Evolutionary conservation across 2,888 invertebrate genomes (phyloP).

Genomic region (Pseudeuparius sepicola): DNA sequence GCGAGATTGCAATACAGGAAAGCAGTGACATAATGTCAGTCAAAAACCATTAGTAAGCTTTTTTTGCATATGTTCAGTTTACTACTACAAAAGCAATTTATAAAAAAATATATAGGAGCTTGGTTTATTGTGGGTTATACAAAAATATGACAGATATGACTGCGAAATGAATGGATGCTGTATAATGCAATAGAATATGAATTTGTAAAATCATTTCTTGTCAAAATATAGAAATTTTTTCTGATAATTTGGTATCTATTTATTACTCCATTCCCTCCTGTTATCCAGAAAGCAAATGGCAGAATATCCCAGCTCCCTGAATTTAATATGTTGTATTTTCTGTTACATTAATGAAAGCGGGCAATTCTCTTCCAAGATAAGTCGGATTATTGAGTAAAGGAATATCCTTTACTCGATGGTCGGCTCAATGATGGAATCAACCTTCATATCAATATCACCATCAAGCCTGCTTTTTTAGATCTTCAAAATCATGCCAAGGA

Average conservation of each 20-base stretch:
- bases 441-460: too few relatives aligned
- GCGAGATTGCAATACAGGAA: constrained; percentile 27
- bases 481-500: too few relatives aligned
- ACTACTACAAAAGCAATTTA: constrained; percentile 39
- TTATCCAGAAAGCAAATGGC: too few relatives aligned
- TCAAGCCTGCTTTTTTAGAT: too few relatives aligned
- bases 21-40: neutral
- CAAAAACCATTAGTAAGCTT: constrained; percentile 23
- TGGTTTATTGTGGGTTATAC: constrained; percentile 39
- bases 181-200: constrained; percentile 37
- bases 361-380: too few relatives aligned
- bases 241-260: constrained; percentile 27
- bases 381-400: too few relatives aligned
- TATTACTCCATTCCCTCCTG: too few relatives aligned
- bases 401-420: too few relatives aligned
- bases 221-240: constrained; percentile 45
- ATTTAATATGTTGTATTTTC: too few relatives aligned
- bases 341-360: too few relatives aligned
- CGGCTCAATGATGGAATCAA: too few relatives aligned
- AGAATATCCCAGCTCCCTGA: too few relatives aligned
- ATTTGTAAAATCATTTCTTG: constrained; percentile 48
- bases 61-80: constrained; percentile 37
- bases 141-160: constrained; percentile 24
- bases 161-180: constrained; percentile 31
- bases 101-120: constrained; percentile 39